Percentiles rank a stretch among this genome's conserved stretches.
Conservation (phyloP, 1,140 invertebrate genomes). For the Drosophila arawakana region DNA sequence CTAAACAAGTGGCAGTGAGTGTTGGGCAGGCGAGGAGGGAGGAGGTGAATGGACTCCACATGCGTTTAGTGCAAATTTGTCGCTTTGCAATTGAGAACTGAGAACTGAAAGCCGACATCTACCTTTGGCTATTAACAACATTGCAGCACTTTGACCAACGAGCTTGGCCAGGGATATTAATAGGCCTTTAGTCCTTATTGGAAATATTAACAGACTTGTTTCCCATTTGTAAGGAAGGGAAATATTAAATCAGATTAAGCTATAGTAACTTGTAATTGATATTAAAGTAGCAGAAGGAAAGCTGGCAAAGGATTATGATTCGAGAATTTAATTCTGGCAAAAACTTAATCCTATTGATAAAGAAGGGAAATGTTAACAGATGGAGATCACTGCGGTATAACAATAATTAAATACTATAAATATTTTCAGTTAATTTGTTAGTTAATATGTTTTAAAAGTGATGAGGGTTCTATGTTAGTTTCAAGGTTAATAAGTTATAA, state of each 20-base stretch:
- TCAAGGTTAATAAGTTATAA: too few relatives aligned
- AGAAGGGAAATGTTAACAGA: neutral
- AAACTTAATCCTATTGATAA: neutral
- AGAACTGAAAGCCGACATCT: conserved; percentile 17
- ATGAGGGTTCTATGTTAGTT: too few relatives aligned
- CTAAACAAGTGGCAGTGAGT: neutral
- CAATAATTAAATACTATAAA: too few relatives aligned
- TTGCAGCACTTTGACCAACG: conserved; percentile 15
- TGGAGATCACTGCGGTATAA: too few relatives aligned
- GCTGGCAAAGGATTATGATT: conserved; percentile 19
- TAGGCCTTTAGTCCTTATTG: conserved; percentile 66
- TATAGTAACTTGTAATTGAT: conserved; percentile 68
- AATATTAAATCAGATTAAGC: neutral
- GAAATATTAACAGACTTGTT: conserved; percentile 74
- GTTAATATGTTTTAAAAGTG: too few relatives aligned
- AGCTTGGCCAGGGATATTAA: conserved; percentile 56
- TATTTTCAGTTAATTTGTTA: too few relatives aligned
- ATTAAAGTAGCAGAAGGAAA: conserved; percentile 52
- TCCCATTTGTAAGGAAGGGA: conserved; percentile 28
- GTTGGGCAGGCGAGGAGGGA: too few relatives aligned
- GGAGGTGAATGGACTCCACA: conserved; percentile 35
- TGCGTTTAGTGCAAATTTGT: conserved; percentile 74
- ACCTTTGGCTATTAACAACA: conserved; percentile 69
- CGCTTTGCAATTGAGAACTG: conserved; percentile 34
- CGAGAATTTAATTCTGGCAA: neutral